These are phyloP conservation scores for Tricholauxania praeusta DNA, from an alignment of 2,888 invertebrate genomes.

Conservation along the genomic window DNA sequence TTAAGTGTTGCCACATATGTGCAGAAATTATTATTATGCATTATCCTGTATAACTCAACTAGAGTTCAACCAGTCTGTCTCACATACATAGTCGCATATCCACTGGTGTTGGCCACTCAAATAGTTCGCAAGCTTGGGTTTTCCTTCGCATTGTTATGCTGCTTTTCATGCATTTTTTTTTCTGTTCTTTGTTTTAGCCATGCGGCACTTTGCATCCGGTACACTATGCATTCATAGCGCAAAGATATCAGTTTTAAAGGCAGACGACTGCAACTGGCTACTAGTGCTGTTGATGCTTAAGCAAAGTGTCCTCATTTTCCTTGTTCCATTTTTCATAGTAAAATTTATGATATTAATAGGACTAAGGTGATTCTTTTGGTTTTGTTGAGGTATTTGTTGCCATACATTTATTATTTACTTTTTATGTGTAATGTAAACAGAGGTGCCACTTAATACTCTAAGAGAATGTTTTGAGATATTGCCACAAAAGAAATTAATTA, in stretches of 20 bases:
- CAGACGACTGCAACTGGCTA: neutral
- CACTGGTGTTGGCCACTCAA: neutral
- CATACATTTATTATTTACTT: too few species aligned
- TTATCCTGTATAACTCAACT: slow-evolving; percentile 34
- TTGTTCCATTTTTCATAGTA: slow-evolving; percentile 11
- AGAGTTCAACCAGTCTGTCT: neutral
- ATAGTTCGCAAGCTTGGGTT: too few species aligned
- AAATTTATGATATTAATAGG: too few species aligned
- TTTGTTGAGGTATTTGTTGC: too few species aligned
- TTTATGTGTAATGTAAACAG: too few species aligned
- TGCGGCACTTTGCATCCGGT: slow-evolving; percentile 2
- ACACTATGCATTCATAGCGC: slow-evolving; percentile 1
- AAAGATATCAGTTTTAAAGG: neutral
- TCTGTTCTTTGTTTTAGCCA: neutral
- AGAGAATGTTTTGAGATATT: too few species aligned
- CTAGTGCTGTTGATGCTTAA: neutral
- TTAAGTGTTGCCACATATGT: slow-evolving; percentile 37
- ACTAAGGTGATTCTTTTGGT: too few species aligned
- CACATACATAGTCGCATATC: neutral
- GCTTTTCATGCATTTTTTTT: neutral
- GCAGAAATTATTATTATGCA: slow-evolving; percentile 40
- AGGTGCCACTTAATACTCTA: too few species aligned
- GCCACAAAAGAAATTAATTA: too few species aligned
- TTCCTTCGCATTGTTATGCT: neutral
- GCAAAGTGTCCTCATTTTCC: slow-evolving; percentile 12